Evolutionary conservation across 2,888 invertebrate species (phyloP), one percentile per base, ranked within the genome.

Genomic region (Lithosia quadra): DNA sequence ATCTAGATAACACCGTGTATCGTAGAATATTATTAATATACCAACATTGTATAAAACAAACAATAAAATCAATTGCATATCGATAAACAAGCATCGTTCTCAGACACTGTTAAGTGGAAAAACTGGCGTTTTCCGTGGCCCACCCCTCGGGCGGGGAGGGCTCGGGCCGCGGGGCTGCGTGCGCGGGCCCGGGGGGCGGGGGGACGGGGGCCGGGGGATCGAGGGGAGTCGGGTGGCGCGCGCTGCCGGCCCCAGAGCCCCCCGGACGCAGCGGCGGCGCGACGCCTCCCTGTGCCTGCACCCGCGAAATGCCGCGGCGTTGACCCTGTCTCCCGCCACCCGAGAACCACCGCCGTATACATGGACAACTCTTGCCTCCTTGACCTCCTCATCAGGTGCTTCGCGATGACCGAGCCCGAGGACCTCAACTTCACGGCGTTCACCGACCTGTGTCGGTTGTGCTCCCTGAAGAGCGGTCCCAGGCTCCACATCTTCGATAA

Each of bases 401-500:
- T 95, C 93, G 95, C 94, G 85, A 95, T 95, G 95, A 95, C 95
- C 90, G 96, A 96, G 96, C 96, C 96, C 91, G 96, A 96, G 95
- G 96, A 96, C 91, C 96, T 97, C 85, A 97, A 96, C 92, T 96
- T 96, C 91, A 95, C 95, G 84, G 96, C 95, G 87, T 96, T 96
- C 91, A 95, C 96, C 77, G 96, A 97, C 93, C 95, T 97, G 81
- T 97, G 97, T 89, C 95, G 97, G 87, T 95, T 97, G 79, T 97
- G 97, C 89, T 96, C 96, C 81, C 93, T 97, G 81, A 96, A 96
- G 91, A 96, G 96, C 86, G 96, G 96, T 76, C 96, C 96, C 80
- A 95, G 97, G 88, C 95, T 97, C 81, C 96, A 96, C 88, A 96
- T 97, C 86, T 97, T 97, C 88, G 97, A 97, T 86, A 96, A 96